Percentiles rank a stretch among this genome's conserved stretches.
Conservation (phyloP, 2,113 vertebrate species). For the Paracanthobrama guichenoti region DNA sequence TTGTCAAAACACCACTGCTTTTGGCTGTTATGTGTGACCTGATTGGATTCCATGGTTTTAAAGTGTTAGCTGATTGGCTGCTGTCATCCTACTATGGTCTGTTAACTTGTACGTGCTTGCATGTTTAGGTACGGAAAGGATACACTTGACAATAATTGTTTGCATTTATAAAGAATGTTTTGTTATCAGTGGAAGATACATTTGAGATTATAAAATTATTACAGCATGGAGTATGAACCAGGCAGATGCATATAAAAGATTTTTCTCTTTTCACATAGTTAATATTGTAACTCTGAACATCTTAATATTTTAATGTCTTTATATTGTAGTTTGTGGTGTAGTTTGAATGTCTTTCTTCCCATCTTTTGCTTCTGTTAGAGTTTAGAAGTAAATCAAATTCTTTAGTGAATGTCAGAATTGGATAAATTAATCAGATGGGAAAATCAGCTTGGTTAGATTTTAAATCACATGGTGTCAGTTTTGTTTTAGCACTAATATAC, state of each 20-base stretch:
- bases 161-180: constrained; percentile 3
- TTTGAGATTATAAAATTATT: not conserved
- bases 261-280: constrained; percentile 13
- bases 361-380: not conserved
- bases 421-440: not conserved
- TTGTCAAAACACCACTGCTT: constrained; percentile 45
- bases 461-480: not conserved
- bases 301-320: constrained; percentile 4
- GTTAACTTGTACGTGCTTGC: constrained; percentile 57
- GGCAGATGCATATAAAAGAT: not conserved
- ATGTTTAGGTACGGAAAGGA: constrained; percentile 62
- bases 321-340: constrained; percentile 5
- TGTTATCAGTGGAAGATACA: not conserved
- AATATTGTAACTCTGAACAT: not conserved
- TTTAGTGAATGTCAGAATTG: not conserved
- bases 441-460: constrained; percentile 5
- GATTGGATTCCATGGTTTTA: constrained; percentile 41
- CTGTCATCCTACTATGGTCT: constrained; percentile 40
- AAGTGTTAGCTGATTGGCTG: constrained; percentile 44
- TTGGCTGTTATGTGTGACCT: constrained; percentile 40
- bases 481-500: constrained; percentile 13
- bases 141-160: constrained; percentile 58
- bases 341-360: not conserved
- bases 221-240: constrained; percentile 48
- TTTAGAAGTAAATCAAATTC: not conserved